Conservation (phyloP, 2,888 invertebrate species). For the Thera obeliscata region DNA sequence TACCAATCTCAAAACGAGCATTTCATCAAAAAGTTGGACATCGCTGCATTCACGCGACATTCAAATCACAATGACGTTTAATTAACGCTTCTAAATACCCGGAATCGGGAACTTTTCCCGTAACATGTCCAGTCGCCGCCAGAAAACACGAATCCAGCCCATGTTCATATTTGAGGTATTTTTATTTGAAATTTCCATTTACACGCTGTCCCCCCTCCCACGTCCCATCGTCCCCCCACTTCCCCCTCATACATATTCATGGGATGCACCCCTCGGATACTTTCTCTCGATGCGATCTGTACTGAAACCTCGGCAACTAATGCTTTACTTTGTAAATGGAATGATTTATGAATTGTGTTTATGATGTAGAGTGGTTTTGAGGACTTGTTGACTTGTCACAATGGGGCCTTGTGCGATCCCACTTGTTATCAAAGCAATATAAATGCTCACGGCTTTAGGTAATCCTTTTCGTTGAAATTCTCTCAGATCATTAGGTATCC, state of each 20-base stretch:
- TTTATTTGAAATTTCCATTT: constrained; percentile 85
- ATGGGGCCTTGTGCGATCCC: constrained; percentile 1
- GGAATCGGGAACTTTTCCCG: constrained; percentile 45
- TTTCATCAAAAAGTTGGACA: constrained; percentile 1
- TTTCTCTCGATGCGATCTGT: constrained; percentile 70
- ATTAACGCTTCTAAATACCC: constrained; percentile 15
- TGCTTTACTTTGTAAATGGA: constrained; percentile 51
- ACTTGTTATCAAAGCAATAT: too few species aligned
- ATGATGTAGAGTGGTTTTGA: constrained; percentile 36
- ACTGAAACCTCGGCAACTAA: constrained; percentile 64
- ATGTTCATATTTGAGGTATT: constrained; percentile 84
- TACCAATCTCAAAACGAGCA: neutral
- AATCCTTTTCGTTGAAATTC: too few species aligned
- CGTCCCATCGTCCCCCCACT: constrained; percentile 51
- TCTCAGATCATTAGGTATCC: neutral
- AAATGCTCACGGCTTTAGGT: too few species aligned
- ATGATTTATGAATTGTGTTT: constrained; percentile 54
- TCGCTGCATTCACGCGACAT: constrained; percentile 1
- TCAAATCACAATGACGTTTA: constrained; percentile 13
- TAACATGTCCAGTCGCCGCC: constrained; percentile 58
- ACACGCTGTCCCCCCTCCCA: constrained; percentile 59
- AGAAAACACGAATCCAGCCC: constrained; percentile 79
- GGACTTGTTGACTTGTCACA: constrained; percentile 38
- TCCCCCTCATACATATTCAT: constrained; percentile 87
- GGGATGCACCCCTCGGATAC: constrained; percentile 84